phyloP scores from a whole-genome alignment of 2,888 invertebrate genomes.

The Scaptomyza tumidula region DNA sequence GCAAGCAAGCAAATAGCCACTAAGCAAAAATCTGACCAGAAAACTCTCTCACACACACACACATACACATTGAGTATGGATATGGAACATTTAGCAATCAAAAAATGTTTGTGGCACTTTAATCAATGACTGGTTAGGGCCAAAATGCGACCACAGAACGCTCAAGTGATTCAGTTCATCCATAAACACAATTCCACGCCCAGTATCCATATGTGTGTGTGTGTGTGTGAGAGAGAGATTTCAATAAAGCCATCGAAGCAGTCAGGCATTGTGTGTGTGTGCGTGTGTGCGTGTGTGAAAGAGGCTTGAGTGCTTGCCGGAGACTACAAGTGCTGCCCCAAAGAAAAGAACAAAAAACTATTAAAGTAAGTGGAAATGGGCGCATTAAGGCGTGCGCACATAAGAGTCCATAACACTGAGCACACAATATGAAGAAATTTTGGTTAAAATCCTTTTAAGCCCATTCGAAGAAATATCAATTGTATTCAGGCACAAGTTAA shows the following conservation, averaged over 20 bases:
- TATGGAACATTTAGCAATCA: slow-evolving; percentile 34
- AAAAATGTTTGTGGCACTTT: slow-evolving; percentile 60
- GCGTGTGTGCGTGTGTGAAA: slow-evolving; percentile 6
- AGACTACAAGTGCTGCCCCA: slow-evolving; percentile 52
- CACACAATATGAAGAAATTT: neutral
- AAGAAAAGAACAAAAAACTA: slow-evolving; percentile 67
- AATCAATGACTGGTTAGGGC: slow-evolving; percentile 60
- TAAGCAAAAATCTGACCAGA: slow-evolving; percentile 55
- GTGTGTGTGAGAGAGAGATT: slow-evolving; percentile 29
- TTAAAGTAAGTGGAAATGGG: slow-evolving; percentile 78
- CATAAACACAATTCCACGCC: slow-evolving; percentile 25
- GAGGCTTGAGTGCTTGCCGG: slow-evolving; percentile 24
- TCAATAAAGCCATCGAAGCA: slow-evolving; percentile 53
- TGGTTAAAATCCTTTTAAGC: too few relatives aligned
- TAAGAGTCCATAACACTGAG: neutral
- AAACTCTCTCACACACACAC: slow-evolving; percentile 55
- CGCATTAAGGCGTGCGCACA: slow-evolving; percentile 59
- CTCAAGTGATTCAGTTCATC: slow-evolving; percentile 36
- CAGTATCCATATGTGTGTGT: neutral
- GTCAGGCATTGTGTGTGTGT: slow-evolving; percentile 16
- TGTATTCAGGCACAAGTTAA: too few relatives aligned
- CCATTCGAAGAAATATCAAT: too few relatives aligned
- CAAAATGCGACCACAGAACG: slow-evolving; percentile 54
- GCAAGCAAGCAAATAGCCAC: neutral
- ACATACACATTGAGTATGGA: slow-evolving; percentile 7